These are phyloP conservation scores for Tyrophagus putrescentiae DNA, from an alignment of 1,140 invertebrate species.

Conservation along the genomic window DNA sequence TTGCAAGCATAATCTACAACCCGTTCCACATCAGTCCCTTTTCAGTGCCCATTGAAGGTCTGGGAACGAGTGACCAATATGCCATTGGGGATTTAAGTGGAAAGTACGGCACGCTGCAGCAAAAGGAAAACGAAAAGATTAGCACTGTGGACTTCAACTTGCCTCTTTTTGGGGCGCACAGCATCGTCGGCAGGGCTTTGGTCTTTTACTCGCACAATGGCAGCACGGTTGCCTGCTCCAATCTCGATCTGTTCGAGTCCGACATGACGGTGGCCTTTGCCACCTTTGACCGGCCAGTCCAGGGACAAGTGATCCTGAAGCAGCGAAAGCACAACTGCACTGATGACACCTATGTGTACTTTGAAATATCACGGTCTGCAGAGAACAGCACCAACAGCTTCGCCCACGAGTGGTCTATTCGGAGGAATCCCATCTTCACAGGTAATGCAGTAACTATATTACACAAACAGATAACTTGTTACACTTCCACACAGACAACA, in stretches of 20 bases:
- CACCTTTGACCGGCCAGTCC: conserved; percentile 58
- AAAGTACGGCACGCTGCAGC: conserved; percentile 44
- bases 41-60: conserved; percentile 27
- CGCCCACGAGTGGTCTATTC: conserved; percentile 52
- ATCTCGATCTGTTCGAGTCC: conserved; percentile 33
- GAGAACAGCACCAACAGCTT: conserved; percentile 41
- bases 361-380: conserved; percentile 29
- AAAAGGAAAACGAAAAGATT: conserved; percentile 10
- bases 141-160: conserved; percentile 35
- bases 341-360: conserved; percentile 54
- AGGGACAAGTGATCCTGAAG: conserved; percentile 64
- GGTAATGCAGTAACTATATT: conserved; percentile 43
- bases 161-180: conserved; percentile 60
- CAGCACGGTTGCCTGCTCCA: conserved; percentile 38
- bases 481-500: conserved; percentile 2
- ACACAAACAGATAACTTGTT: no score
- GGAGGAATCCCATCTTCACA: conserved; percentile 38
- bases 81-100: conserved; percentile 72
- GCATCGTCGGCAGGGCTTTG: conserved; percentile 60
- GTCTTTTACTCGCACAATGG: conserved; percentile 47
- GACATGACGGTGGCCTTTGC: conserved; percentile 34
- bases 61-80: conserved; percentile 66
- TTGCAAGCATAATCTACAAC: conserved; percentile 37
- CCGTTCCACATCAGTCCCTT: conserved; percentile 35
- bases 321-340: conserved; percentile 59